These are phyloP conservation scores for Sitodiplosis mosellana DNA, from an alignment of 1,140 invertebrate species.

Conservation along the genomic window DNA sequence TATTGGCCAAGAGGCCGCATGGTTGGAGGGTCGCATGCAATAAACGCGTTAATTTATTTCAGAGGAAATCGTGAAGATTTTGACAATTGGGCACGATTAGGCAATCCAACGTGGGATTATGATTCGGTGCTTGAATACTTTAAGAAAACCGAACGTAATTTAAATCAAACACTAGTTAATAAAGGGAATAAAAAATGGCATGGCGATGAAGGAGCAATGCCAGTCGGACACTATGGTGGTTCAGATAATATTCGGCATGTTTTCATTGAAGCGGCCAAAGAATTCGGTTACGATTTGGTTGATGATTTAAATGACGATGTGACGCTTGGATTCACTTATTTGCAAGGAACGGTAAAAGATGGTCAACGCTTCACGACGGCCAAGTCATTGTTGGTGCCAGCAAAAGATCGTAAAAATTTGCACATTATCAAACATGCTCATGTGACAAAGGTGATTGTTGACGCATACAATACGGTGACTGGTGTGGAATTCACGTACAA, in stretches of 20 bases:
- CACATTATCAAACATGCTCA: constrained; percentile 54
- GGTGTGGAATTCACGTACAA: constrained; percentile 52
- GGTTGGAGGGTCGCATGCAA: constrained; percentile 50
- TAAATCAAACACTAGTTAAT: constrained; percentile 33
- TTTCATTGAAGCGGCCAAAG: constrained; percentile 7
- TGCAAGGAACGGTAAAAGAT: constrained; percentile 36
- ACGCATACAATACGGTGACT: constrained; percentile 41
- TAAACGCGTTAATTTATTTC: constrained; percentile 46
- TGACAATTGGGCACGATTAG: constrained; percentile 42
- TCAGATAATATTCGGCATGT: background rate
- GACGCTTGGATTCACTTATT: constrained; percentile 17
- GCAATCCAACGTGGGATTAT: constrained; percentile 15
- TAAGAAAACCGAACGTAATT: constrained; percentile 18
- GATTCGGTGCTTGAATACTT: constrained; percentile 1
- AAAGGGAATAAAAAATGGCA: background rate
- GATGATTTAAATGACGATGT: constrained; percentile 24
- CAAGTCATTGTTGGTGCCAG: constrained; percentile 35
- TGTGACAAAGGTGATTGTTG: constrained; percentile 49
- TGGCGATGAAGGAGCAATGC: background rate
- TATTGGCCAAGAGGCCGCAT: constrained; percentile 43
- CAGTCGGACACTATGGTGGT: background rate
- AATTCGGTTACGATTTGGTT: constrained; percentile 17
- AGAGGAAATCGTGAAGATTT: constrained; percentile 2
- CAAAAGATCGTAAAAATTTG: constrained; percentile 33
- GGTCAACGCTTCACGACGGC: constrained; percentile 41